phyloP scores from a whole-genome alignment of 2,113 vertebrate genomes.

The Panthera uncia region DNA sequence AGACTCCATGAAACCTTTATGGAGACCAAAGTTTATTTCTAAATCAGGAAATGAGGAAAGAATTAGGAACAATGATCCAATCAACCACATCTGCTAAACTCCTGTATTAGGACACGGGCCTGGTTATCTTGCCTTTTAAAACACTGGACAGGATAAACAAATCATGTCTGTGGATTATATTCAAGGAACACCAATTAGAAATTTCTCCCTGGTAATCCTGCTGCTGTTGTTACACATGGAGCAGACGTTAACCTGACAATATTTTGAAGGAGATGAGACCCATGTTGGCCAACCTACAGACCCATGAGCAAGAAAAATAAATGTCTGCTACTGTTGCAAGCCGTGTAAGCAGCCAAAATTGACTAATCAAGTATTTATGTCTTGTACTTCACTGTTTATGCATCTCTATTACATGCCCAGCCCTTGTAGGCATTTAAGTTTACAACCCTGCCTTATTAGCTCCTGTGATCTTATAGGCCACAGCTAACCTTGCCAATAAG shows the following conservation, averaged over 20 bases:
- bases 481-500: not conserved
- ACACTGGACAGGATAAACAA: not conserved
- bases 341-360: not conserved
- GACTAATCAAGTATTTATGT: not conserved
- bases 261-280: not conserved
- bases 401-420: not conserved
- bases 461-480: not conserved
- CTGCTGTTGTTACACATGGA: not conserved
- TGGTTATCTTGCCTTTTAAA: constrained; percentile 30
- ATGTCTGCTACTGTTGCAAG: not conserved
- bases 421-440: not conserved
- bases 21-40: not conserved
- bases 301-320: not conserved
- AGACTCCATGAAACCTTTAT: not conserved
- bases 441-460: not conserved
- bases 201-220: not conserved
- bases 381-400: not conserved
- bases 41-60: not conserved
- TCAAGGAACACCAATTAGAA: not conserved
- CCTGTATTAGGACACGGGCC: not conserved
- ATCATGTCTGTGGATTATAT: not conserved
- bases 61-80: not conserved
- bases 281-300: not conserved
- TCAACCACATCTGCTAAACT: not conserved
- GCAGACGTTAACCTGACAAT: not conserved